These are phyloP conservation scores for Styela plicata DNA, from an alignment of 23 tunicate species.

Conservation along the genomic window DNA sequence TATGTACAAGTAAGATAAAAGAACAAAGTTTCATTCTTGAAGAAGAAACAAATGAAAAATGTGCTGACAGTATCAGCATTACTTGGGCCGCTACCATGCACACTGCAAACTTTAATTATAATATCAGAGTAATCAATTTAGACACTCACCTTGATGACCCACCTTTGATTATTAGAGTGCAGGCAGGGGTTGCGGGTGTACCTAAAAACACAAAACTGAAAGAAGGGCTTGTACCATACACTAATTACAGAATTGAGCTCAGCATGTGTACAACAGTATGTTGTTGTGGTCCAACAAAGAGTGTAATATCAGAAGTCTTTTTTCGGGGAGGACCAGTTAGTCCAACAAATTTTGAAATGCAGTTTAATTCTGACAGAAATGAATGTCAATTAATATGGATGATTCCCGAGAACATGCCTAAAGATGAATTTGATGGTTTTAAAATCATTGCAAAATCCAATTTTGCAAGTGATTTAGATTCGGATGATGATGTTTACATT, in stretches of 20 bases:
- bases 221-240: neutral
- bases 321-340: neutral
- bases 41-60: neutral
- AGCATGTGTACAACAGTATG: neutral
- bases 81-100: neutral
- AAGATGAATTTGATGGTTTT: neutral
- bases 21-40: neutral
- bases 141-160: neutral
- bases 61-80: neutral
- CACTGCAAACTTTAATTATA: neutral
- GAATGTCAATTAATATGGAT: neutral
- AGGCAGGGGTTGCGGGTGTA: neutral
- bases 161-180: neutral
- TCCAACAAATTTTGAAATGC: neutral
- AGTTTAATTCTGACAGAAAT: neutral
- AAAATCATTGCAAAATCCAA: neutral
- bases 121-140: neutral
- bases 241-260: neutral
- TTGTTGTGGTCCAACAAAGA: neutral
- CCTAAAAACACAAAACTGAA: neutral
- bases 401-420: neutral
- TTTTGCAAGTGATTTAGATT: neutral
- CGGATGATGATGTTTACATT: neutral
- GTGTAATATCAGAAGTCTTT: neutral
- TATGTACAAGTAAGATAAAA: neutral